Evolutionary conservation across 92 coral and sea anemone genomes (phyloP).

Genomic region (Galaxea fascicularis): DNA sequence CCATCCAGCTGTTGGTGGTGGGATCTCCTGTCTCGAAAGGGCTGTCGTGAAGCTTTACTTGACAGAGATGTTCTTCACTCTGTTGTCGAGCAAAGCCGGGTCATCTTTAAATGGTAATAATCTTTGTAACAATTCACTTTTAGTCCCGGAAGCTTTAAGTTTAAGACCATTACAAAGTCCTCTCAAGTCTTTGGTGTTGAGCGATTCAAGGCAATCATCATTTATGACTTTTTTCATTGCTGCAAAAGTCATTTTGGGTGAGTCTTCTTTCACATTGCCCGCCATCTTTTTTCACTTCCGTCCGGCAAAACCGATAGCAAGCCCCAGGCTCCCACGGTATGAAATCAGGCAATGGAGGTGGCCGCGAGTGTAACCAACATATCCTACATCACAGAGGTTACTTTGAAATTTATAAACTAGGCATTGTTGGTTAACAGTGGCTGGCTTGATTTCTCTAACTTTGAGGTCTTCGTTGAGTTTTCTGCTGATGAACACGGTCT

Average conservation of each 20-base stretch:
- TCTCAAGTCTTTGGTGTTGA: constrained; percentile 15
- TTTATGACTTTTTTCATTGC: constrained; percentile 23
- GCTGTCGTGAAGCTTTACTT: constrained; percentile 51
- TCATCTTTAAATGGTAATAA: constrained; percentile 42
- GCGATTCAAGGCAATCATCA: constrained; percentile 43
- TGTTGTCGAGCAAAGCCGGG: constrained; percentile 41
- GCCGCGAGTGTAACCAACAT: no score
- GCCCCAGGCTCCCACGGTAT: constrained; percentile 43
- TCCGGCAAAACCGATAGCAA: constrained; percentile 17
- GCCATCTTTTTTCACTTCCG: constrained; percentile 23
- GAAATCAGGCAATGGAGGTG: constrained; percentile 51
- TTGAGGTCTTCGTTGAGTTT: no score
- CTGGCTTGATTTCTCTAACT: no score
- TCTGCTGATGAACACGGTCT: no score
- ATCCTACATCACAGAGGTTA: no score
- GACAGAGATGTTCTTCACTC: no score
- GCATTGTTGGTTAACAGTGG: no score
- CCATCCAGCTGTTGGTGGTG: constrained; percentile 66
- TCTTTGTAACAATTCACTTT: constrained; percentile 34
- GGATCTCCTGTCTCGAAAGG: constrained; percentile 55
- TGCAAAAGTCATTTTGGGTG: constrained; percentile 26
- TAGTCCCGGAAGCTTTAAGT: no score
- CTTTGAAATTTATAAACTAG: no score
- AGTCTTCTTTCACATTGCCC: no score
- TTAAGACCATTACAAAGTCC: constrained; percentile 23